These are phyloP conservation scores for Scytalopus superciliaris DNA, from an alignment of 2,113 vertebrate species.

Conservation along the genomic window DNA sequence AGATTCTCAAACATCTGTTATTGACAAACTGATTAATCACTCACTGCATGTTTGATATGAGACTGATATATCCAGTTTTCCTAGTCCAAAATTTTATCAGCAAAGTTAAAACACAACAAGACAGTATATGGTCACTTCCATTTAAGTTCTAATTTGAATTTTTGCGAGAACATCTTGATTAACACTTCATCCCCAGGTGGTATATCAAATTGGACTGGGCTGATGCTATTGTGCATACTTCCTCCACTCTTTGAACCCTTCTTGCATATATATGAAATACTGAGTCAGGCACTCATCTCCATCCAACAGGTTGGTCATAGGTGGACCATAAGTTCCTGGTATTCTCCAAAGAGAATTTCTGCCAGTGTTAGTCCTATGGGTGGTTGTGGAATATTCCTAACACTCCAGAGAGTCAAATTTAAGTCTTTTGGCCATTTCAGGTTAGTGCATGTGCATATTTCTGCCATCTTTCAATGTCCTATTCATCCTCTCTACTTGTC, in stretches of 20 bases:
- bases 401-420: not conserved
- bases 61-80: not conserved
- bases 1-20: not conserved
- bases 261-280: not conserved
- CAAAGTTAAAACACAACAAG: not conserved
- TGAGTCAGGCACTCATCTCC: not conserved
- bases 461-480: not conserved
- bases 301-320: not conserved
- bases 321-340: not conserved
- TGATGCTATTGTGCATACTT: not conserved
- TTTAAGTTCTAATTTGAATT: not conserved
- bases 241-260: not conserved
- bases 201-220: not conserved
- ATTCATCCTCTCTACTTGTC: not conserved
- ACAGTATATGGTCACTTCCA: not conserved
- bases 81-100: not conserved
- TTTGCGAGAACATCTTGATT: not conserved
- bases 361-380: not conserved
- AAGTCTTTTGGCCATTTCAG: not conserved
- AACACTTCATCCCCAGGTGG: not conserved
- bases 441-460: not conserved
- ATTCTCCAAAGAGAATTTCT: not conserved
- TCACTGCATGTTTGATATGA: not conserved
- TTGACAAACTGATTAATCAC: not conserved
- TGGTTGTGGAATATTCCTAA: not conserved